Percentiles rank a stretch among this genome's conserved stretches.
These are phyloP conservation scores for Psylliodes chrysocephalus DNA, from an alignment of 2,888 invertebrate genomes.

Conservation along the genomic window DNA sequence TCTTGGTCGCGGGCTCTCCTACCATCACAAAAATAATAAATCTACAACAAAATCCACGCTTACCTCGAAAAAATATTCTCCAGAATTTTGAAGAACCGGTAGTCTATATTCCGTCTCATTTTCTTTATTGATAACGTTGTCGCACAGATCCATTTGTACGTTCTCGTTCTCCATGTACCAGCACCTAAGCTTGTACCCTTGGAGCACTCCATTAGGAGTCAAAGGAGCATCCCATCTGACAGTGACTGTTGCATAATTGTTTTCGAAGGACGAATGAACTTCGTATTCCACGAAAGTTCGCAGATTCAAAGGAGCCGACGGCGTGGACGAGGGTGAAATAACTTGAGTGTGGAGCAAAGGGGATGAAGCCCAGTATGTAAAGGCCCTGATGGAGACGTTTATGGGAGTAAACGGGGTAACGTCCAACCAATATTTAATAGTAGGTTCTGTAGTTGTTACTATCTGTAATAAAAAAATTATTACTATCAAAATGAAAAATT, in stretches of 20 bases:
- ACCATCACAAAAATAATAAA: no score
- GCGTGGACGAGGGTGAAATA: constrained; percentile 83
- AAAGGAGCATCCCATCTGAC: constrained; percentile 85
- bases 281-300: constrained; percentile 77
- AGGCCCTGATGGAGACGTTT: constrained; percentile 80
- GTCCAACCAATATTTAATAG: constrained; percentile 66
- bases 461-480: constrained; percentile 56
- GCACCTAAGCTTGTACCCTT: constrained; percentile 76
- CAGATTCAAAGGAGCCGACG: constrained; percentile 78
- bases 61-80: constrained; percentile 77
- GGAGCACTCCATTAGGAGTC: constrained; percentile 78
- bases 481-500: no score
- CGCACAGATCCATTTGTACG: constrained; percentile 66
- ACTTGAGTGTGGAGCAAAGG: constrained; percentile 69
- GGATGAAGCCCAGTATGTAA: constrained; percentile 85
- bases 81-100: constrained; percentile 68
- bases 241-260: constrained; percentile 61
- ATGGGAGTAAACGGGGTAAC: constrained; percentile 77
- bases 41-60: no score
- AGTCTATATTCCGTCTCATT: constrained; percentile 70
- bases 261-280: constrained; percentile 21
- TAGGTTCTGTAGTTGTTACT: constrained; percentile 66
- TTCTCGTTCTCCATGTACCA: constrained; percentile 68
- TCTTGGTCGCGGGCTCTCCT: no score
- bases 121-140: constrained; percentile 66